Conservation (phyloP, 2,113 vertebrate species). For the Bubo blakistoni region DNA sequence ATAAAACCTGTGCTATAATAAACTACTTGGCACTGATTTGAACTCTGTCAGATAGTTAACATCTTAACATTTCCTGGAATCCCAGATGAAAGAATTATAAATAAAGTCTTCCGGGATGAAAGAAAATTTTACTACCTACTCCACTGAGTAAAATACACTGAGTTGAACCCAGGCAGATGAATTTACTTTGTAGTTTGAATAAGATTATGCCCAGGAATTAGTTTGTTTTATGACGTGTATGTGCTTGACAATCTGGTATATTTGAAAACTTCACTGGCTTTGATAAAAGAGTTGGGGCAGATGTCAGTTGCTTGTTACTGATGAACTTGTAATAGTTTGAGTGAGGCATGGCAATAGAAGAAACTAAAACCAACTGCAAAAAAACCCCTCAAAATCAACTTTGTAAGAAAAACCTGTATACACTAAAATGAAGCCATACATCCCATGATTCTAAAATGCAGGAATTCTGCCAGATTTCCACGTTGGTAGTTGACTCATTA, state of each 20-base stretch:
- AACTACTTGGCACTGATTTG: slow-evolving; percentile 7
- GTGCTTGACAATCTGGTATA: background rate
- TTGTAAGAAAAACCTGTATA: background rate
- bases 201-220: background rate
- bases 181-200: background rate
- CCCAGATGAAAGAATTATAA: background rate
- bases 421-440: background rate
- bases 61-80: slow-evolving; percentile 25
- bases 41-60: slow-evolving; percentile 50
- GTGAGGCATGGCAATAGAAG: background rate
- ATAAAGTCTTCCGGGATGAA: background rate
- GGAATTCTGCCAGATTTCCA: background rate
- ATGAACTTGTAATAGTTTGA: background rate
- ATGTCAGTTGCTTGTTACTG: background rate
- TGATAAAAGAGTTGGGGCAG: background rate
- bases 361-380: background rate
- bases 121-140: background rate
- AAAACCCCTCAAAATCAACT: background rate
- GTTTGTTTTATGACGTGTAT: background rate
- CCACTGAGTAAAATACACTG: background rate
- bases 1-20: slow-evolving; percentile 9
- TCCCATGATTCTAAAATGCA: background rate
- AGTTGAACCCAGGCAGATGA: background rate
- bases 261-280: background rate
- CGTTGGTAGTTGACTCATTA: background rate